Evolutionary conservation across 2,888 invertebrate species (phyloP).

Genomic region (Parnassius smintheus): DNA sequence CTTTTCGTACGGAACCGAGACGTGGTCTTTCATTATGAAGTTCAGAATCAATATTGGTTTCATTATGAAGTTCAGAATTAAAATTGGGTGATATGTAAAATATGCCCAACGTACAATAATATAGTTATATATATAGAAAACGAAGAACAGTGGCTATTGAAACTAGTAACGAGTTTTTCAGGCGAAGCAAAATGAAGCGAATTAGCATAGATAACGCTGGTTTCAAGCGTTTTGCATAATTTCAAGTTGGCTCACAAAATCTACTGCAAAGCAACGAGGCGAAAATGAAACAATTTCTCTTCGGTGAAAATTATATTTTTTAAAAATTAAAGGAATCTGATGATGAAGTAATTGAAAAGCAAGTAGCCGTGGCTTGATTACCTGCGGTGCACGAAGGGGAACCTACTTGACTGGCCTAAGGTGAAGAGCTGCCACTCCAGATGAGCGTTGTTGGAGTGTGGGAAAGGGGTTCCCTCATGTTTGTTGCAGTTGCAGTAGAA

Average conservation of each 20-base stretch:
- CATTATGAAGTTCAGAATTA: too few relatives aligned
- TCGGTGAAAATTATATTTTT: neutral
- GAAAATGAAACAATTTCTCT: slow-evolving; percentile 20
- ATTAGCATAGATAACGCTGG: slow-evolving; percentile 32
- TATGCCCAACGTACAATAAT: slow-evolving; percentile 1
- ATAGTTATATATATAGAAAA: slow-evolving; percentile 7
- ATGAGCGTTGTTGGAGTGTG: too few relatives aligned
- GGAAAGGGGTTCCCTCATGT: too few relatives aligned
- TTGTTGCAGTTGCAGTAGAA: too few relatives aligned
- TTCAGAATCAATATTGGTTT: too few relatives aligned
- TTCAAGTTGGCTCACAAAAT: slow-evolving; percentile 21
- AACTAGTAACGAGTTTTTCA: slow-evolving; percentile 21
- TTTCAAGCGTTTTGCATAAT: slow-evolving; percentile 30
- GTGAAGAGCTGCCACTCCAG: too few relatives aligned
- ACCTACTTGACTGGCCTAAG: too few relatives aligned
- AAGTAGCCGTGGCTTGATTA: too few relatives aligned
- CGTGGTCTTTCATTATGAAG: too few relatives aligned
- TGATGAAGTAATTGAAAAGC: neutral
- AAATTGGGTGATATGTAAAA: too few relatives aligned
- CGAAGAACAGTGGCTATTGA: slow-evolving; percentile 8
- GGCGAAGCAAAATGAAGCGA: slow-evolving; percentile 24
- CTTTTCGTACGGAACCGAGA: too few relatives aligned
- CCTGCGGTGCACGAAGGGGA: too few relatives aligned
- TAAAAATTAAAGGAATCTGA: neutral
- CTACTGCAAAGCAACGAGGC: slow-evolving; percentile 20